A percentile compares a stretch with the other conserved stretches of the same genome.
Conservation (phyloP, 2,113 vertebrate species). For the Dendropsophus ebraccatus region DNA sequence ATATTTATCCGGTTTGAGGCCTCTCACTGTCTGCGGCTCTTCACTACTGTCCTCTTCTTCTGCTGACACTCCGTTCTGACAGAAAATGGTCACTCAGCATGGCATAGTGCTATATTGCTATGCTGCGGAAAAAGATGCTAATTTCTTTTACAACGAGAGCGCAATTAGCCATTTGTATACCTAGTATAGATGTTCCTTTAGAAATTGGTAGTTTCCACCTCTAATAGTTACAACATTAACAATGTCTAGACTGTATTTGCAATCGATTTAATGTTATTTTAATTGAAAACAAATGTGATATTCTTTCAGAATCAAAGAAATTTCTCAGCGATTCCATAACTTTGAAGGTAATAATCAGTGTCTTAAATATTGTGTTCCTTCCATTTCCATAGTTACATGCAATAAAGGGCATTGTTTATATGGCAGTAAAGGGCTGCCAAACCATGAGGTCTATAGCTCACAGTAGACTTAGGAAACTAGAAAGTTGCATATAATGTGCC, state of each 20-base stretch:
- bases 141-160: no score
- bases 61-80: no score
- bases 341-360: neutral
- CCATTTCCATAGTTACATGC: neutral
- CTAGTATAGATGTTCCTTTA: neutral
- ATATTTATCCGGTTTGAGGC: no score
- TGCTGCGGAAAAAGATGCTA: no score
- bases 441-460: conserved; percentile 17
- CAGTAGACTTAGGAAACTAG: neutral
- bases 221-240: neutral
- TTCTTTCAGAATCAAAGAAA: no score
- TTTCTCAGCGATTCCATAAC: no score
- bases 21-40: no score
- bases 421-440: conserved; percentile 35
- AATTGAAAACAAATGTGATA: neutral
- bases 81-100: no score
- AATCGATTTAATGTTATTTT: neutral
- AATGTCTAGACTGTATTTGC: neutral
- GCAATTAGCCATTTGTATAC: neutral
- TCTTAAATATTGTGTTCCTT: neutral
- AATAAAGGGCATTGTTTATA: conserved; percentile 11
- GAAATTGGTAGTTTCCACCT: neutral
- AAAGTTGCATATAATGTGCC: conserved; percentile 31
- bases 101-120: no score
- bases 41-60: no score